These are phyloP conservation scores for Lordiphosa andalusiaca DNA, from an alignment of 2,888 invertebrate species.

Conservation along the genomic window DNA sequence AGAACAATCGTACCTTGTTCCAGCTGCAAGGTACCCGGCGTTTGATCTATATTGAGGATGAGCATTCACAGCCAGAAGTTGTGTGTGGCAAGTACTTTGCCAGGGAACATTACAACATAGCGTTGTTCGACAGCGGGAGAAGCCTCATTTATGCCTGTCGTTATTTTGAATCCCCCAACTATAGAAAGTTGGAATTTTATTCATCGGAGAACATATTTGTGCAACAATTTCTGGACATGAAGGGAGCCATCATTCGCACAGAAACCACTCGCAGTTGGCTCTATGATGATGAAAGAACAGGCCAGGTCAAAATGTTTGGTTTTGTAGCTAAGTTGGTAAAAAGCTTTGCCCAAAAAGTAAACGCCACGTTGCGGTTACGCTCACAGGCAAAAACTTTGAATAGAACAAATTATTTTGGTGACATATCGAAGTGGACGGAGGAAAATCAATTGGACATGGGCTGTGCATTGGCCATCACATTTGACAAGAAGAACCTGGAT, in stretches of 20 bases:
- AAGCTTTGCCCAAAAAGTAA: slow-evolving; percentile 42
- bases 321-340: slow-evolving; percentile 38
- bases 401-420: neutral
- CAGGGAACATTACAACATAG: too few species aligned
- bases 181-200: too few species aligned
- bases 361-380: slow-evolving; percentile 40
- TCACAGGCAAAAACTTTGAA: neutral
- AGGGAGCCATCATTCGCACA: slow-evolving; percentile 32
- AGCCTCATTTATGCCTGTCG: too few species aligned
- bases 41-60: too few species aligned
- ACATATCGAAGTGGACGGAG: neutral
- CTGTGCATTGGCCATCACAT: neutral
- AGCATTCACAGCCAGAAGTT: too few species aligned
- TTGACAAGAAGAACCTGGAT: slow-evolving; percentile 1
- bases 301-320: slow-evolving; percentile 31
- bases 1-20: too few species aligned
- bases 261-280: slow-evolving; percentile 44
- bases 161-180: too few species aligned
- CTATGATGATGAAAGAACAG: slow-evolving; percentile 26
- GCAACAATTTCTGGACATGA: slow-evolving; percentile 39
- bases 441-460: slow-evolving; percentile 37
- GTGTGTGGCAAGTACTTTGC: too few species aligned
- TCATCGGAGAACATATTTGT: too few species aligned
- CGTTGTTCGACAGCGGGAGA: too few species aligned
- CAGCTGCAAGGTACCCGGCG: too few species aligned